Conservation (phyloP, 2,113 vertebrate species). For the Tachysurus vachellii region DNA sequence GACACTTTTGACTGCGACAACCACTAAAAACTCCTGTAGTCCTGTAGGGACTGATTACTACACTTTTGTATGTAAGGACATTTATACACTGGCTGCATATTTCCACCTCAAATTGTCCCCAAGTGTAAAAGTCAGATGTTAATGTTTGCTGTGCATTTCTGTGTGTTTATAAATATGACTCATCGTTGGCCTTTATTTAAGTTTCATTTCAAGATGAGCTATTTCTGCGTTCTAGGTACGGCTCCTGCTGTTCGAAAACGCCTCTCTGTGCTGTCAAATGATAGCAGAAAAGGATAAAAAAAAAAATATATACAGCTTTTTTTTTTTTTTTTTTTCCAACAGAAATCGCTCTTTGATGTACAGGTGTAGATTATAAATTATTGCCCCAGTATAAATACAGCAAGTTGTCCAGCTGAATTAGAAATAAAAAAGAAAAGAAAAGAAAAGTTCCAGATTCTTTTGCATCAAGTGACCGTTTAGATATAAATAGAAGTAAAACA, state of each 20-base stretch:
- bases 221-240: slow-evolving; percentile 57
- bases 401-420: not conserved
- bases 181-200: slow-evolving; percentile 1
- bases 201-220: slow-evolving; percentile 45
- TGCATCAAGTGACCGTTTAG: not conserved
- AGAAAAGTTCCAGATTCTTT: not conserved
- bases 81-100: not conserved
- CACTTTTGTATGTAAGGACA: not conserved
- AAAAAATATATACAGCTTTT: not conserved
- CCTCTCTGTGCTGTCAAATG: slow-evolving; percentile 23
- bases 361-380: not conserved
- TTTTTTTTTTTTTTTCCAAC: not conserved
- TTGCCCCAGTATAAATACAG: not conserved
- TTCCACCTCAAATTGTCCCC: not conserved
- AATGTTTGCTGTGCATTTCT: not conserved
- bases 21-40: too few relatives aligned
- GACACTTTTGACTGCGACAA: too few relatives aligned
- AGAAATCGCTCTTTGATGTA: not conserved
- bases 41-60: not conserved
- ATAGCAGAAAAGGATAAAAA: slow-evolving; percentile 22
- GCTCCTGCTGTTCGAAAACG: slow-evolving; percentile 42
- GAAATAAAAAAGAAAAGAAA: not conserved
- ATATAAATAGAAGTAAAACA: not conserved
- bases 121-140: not conserved
- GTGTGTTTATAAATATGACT: not conserved